Evolutionary conservation across 1,140 invertebrate species (phyloP).

Genomic region (Drosophila nigrodunni): DNA sequence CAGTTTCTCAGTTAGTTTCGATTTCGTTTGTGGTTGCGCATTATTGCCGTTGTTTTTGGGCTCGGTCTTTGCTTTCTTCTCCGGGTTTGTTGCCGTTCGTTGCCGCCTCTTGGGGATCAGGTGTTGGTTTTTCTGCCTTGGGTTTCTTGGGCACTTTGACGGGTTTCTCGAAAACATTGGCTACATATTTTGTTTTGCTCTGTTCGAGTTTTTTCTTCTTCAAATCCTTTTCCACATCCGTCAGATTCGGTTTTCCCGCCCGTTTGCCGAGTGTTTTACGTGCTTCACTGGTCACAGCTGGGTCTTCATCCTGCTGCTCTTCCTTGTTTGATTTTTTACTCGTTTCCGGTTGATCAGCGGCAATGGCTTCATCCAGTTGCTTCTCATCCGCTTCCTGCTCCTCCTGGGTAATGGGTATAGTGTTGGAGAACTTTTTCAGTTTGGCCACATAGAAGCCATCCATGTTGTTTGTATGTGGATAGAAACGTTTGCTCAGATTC

Average conservation of each 20-base stretch:
- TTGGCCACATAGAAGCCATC: conserved; percentile 99
- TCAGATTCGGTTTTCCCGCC: conserved; percentile 72
- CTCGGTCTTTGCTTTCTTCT: conserved; percentile 1
- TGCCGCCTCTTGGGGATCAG: not conserved
- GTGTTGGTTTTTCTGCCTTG: conserved; percentile 16
- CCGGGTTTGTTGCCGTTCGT: conserved; percentile 5
- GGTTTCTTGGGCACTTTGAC: conserved; percentile 76
- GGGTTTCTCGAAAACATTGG: conserved; percentile 82
- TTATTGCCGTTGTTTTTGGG: conserved; percentile 6
- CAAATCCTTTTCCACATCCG: conserved; percentile 67
- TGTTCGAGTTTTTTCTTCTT: conserved; percentile 82
- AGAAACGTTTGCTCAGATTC: conserved; percentile 95
- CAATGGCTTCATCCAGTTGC: conserved; percentile 75
- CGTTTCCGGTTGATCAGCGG: conserved; percentile 29
- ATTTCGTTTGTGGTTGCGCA: not conserved
- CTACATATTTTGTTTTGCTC: conserved; percentile 83
- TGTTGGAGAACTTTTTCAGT: conserved; percentile 97
- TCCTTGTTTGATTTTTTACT: conserved; percentile 46
- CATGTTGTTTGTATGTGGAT: conserved; percentile 99
- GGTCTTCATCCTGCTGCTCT: conserved; percentile 41
- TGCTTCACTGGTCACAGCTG: conserved; percentile 69
- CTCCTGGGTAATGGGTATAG: conserved; percentile 87
- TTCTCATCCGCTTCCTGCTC: conserved; percentile 85
- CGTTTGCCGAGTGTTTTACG: conserved; percentile 76
- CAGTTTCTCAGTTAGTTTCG: conserved; percentile 24